Evolutionary conservation across 2,797 vertebrate species (phyloP).

Genomic region (Anisognathus igniventris): DNA sequence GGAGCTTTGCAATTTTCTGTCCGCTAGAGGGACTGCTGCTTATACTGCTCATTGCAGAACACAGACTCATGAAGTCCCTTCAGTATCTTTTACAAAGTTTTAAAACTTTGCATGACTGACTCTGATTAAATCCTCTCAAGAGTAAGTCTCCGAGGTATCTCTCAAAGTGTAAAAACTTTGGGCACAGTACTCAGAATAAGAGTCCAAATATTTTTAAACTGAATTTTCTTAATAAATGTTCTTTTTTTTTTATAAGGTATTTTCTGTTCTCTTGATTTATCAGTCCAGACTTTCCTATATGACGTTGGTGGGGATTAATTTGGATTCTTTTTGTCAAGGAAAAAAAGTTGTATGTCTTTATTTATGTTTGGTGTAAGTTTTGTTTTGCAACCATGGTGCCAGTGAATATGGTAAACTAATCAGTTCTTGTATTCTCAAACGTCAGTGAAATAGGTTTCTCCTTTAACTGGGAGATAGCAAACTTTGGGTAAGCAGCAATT

Average conservation of each 20-base stretch:
- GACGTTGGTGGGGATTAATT: background rate
- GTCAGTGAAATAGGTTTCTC: background rate
- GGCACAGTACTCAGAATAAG: background rate
- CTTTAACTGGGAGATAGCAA: background rate
- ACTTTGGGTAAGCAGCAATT: background rate
- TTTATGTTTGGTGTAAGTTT: slow-evolving; percentile 26
- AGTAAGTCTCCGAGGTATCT: background rate
- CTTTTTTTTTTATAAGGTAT: background rate
- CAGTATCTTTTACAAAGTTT: background rate
- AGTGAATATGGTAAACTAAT: slow-evolving; percentile 27
- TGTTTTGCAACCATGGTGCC: slow-evolving; percentile 39
- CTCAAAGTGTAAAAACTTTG: background rate
- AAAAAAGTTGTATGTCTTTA: background rate
- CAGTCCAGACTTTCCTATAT: background rate
- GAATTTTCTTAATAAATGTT: background rate
- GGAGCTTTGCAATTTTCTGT: background rate
- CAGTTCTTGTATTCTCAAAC: background rate
- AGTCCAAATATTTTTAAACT: background rate
- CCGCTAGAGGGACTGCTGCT: slow-evolving; percentile 58
- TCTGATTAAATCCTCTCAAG: background rate
- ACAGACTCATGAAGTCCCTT: background rate
- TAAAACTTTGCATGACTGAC: background rate
- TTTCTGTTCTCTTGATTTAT: slow-evolving; percentile 1
- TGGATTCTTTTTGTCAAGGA: background rate
- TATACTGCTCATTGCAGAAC: background rate